Evolutionary conservation across 2,797 vertebrate species (phyloP).

Genomic region (Chromobotia macracanthus): DNA sequence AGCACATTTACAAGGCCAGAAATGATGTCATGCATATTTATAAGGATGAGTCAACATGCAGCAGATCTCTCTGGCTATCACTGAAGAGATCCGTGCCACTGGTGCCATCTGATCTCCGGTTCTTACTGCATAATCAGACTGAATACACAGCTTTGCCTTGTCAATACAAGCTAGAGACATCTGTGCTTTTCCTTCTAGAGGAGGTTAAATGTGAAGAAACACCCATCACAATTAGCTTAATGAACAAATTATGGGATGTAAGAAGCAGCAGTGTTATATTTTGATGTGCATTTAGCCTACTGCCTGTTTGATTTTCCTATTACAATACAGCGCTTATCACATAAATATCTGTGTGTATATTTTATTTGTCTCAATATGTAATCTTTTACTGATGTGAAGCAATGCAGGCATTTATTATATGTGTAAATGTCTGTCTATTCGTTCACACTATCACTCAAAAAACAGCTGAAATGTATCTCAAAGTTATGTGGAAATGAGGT

Average conservation of each 20-base stretch:
- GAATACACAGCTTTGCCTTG: neutral
- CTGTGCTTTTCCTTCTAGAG: neutral
- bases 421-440: neutral
- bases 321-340: neutral
- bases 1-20: conserved; percentile 54
- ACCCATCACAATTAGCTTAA: neutral
- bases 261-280: neutral
- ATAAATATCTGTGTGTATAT: too few relatives aligned
- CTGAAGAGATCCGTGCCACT: neutral
- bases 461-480: neutral
- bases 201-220: conserved; percentile 1
- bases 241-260: neutral
- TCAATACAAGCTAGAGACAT: neutral
- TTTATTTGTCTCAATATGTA: too few relatives aligned
- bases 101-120: neutral
- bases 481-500: too few relatives aligned
- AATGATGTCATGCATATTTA: conserved; percentile 54
- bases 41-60: conserved; percentile 59
- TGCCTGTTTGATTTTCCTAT: neutral
- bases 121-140: neutral
- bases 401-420: neutral
- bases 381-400: neutral
- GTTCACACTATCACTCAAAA: neutral
- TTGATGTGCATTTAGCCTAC: neutral
- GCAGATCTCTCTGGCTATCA: neutral